These are phyloP conservation scores for Cuniculus paca DNA, from an alignment of 2,797 vertebrate genomes.

Conservation along the genomic window DNA sequence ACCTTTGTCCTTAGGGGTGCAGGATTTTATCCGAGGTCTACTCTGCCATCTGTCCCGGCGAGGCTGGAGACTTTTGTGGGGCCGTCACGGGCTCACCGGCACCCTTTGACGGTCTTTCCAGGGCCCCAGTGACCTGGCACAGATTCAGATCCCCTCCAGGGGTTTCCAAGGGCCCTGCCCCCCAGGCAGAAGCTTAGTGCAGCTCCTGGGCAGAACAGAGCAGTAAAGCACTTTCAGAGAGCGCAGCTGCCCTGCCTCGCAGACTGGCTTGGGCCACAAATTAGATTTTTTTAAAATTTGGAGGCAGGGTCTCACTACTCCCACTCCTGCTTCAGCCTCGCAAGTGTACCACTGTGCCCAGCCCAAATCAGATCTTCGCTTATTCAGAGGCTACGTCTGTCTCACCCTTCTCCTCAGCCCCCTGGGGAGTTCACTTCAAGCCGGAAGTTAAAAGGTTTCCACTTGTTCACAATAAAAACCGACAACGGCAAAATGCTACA, in stretches of 20 bases:
- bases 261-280: background rate
- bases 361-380: background rate
- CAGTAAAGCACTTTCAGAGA: background rate
- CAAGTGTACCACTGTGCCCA: background rate
- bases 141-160: background rate
- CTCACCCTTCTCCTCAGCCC: background rate
- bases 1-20: background rate
- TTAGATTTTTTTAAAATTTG: background rate
- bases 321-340: background rate
- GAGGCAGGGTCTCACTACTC: background rate
- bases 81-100: background rate
- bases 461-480: constrained; percentile 26
- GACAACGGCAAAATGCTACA: background rate
- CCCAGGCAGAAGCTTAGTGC: constrained; percentile 23
- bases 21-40: constrained; percentile 10
- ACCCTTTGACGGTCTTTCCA: background rate
- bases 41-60: constrained; percentile 71
- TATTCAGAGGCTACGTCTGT: background rate
- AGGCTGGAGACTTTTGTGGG: constrained; percentile 70
- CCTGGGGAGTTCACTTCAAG: background rate
- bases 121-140: background rate
- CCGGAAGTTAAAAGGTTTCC: background rate
- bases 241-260: background rate
- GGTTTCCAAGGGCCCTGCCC: background rate
- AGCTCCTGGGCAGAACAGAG: background rate